Conservation (phyloP, 2,797 vertebrate genomes). For the Poecile montanus region DNA sequence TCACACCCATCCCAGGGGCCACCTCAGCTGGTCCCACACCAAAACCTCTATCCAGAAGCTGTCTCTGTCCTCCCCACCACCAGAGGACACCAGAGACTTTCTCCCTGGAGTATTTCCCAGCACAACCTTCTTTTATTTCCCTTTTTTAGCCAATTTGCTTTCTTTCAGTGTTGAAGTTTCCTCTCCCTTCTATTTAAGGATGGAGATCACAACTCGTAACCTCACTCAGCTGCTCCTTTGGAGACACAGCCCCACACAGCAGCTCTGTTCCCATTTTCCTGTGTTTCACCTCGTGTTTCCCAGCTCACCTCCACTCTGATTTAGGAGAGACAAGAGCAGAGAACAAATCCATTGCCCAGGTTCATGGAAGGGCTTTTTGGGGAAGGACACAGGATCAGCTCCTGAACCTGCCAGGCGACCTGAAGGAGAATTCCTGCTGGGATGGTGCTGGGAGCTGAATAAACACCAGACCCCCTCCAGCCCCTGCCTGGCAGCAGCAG, state of each 20-base stretch:
- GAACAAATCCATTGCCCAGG: not conserved
- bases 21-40: not conserved
- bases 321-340: not conserved
- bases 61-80: not conserved
- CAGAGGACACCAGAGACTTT: not conserved
- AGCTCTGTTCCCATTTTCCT: not conserved
- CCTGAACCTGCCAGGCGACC: not conserved
- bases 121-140: not conserved
- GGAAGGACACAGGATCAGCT: not conserved
- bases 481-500: not conserved
- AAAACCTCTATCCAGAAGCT: not conserved
- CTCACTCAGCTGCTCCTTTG: not conserved
- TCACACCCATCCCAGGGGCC: rapidly evolving
- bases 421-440: not conserved
- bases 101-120: not conserved
- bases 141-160: not conserved
- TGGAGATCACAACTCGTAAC: not conserved
- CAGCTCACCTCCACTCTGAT: not conserved
- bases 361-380: not conserved
- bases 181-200: not conserved
- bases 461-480: rapidly evolving
- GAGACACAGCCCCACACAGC: not conserved
- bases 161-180: not conserved
- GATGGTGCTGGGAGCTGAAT: not conserved
- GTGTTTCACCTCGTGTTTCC: not conserved